Base-by-base conservation (phyloP, 2,888 invertebrate genomes). In the Lissonota sp. region DNA sequence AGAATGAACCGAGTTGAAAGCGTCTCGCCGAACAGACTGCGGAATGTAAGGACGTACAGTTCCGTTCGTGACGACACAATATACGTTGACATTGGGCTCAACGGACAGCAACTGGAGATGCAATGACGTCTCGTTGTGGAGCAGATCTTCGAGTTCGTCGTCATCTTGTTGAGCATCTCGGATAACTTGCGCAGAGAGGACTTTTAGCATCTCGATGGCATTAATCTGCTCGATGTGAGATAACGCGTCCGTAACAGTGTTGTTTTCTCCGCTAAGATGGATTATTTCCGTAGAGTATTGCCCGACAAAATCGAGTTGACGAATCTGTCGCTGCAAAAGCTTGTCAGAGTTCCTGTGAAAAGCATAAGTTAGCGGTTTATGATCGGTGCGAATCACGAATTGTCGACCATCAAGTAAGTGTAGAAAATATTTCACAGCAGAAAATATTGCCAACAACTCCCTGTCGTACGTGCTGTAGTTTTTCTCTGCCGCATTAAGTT, bases 351-450 rank as follows among this genome's bases (percentile, higher is more conserved):
- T 69, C 14, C 80, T 64, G 5, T 55, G 14, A 46, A 85, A 84
- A 1, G 82, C 83, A 63, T 67, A 84, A 4, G 42, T 79, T 1
- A 85, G 46, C 8, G 84, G 85, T 74, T 83, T 82, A 55, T 85
- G 84, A 58, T 84, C 83, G 0, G 86, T 83, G 3, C 64, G n/a
- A 0, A 86, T 74, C 0, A 74, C 66, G 58, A 86, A 83, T 0
- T 58, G 14, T 4, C 81, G 39, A 5, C 80, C 10, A 40, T 49
- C 49, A 4, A 49, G 10, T 4, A 6, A 6, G 10, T 49, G 49
- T 5, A 6, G 49, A 8, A 49, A 49, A 8, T 49, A 49, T 8
- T 49, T 49, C 10, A 49, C 10, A n/a, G 49, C 49, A 8, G 49
- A 5, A 49, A 49, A 49, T 49, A 49, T 8, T 4, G 49, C 49